These are phyloP conservation scores for Chaenogobius annularis DNA, from an alignment of 2,113 vertebrate species.

Conservation along the genomic window DNA sequence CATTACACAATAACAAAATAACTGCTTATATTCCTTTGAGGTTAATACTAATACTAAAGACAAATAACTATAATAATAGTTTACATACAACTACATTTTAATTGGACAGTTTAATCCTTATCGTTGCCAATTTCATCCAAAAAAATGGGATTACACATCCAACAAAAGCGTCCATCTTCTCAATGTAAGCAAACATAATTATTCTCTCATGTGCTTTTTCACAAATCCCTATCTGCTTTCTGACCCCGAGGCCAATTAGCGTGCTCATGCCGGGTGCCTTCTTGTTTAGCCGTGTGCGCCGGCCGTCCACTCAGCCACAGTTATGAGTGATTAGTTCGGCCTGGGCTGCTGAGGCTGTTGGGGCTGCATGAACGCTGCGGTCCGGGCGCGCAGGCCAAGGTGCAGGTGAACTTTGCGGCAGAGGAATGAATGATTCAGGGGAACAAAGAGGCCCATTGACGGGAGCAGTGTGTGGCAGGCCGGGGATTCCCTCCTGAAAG, in stretches of 20 bases:
- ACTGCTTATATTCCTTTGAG: background rate
- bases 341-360: slow-evolving; percentile 66
- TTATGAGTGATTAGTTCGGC: slow-evolving; percentile 74
- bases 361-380: slow-evolving; percentile 46
- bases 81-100: too few relatives aligned
- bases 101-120: background rate
- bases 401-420: slow-evolving; percentile 56
- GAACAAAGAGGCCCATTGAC: slow-evolving; percentile 67
- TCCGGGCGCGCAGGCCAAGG: slow-evolving; percentile 45
- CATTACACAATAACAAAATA: too few relatives aligned
- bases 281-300: slow-evolving; percentile 60
- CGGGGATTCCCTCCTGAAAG: slow-evolving; percentile 48
- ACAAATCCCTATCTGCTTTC: slow-evolving; percentile 32
- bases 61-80: too few relatives aligned
- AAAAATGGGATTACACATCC: background rate
- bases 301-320: slow-evolving; percentile 68
- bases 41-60: too few relatives aligned
- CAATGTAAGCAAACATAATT: background rate
- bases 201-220: slow-evolving; percentile 15
- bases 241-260: slow-evolving; percentile 67
- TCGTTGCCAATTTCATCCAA: too few relatives aligned
- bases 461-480: slow-evolving; percentile 33
- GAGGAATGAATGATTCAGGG: slow-evolving; percentile 53
- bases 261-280: slow-evolving; percentile 58
- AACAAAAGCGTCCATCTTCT: background rate